Evolutionary conservation across 2,888 invertebrate genomes (phyloP).

Genomic region (Sycophila texana): DNA sequence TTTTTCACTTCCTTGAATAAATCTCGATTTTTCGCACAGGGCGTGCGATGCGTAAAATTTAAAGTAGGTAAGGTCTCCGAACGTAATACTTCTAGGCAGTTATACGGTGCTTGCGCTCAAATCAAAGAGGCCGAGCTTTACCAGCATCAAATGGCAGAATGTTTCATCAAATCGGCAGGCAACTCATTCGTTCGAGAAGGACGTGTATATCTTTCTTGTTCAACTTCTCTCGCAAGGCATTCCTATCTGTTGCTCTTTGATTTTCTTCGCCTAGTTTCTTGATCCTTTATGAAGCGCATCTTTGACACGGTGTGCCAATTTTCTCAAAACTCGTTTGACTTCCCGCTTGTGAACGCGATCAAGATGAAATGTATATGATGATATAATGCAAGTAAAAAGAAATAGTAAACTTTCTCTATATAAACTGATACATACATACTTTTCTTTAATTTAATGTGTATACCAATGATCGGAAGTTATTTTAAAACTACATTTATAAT

Average conservation of each 20-base stretch:
- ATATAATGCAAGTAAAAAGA: neutral
- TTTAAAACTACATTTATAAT: too few species aligned
- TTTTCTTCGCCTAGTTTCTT: neutral
- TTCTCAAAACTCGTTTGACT: slow-evolving; percentile 19
- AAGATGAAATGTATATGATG: neutral
- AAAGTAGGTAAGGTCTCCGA: neutral
- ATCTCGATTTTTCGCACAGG: neutral
- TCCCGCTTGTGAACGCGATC: slow-evolving; percentile 8
- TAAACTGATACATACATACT: too few species aligned
- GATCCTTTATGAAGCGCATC: slow-evolving; percentile 9
- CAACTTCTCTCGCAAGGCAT: neutral
- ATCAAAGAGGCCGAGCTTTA: slow-evolving; percentile 3
- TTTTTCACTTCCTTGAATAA: neutral
- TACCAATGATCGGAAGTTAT: neutral
- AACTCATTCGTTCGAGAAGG: slow-evolving; percentile 4
- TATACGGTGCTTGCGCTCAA: neutral
- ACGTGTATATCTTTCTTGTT: neutral
- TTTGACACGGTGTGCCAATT: slow-evolving; percentile 12
- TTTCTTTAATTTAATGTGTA: neutral
- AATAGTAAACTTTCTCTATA: neutral
- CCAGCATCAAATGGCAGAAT: neutral
- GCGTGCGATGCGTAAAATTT: neutral
- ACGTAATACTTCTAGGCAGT: neutral
- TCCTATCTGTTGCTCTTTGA: slow-evolving; percentile 23
- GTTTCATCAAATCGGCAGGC: slow-evolving; percentile 11